Base-by-base conservation (phyloP, 1,140 invertebrate genomes). In the Apocrypta bakeri region DNA sequence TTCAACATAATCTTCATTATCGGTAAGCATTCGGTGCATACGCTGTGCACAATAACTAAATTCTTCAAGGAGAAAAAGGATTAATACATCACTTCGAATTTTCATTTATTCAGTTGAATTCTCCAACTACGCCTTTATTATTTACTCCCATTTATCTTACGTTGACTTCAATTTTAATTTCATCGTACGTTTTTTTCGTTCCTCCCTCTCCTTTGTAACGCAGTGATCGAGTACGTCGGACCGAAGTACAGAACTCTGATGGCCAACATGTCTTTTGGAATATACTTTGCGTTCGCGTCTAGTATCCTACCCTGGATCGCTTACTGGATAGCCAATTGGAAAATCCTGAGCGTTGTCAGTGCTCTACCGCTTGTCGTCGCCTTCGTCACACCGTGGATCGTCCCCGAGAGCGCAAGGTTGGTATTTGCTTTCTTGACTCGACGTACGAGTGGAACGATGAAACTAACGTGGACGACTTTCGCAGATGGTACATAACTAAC, bases 1-100 rank as follows among this genome's bases (percentile, higher is more conserved):
- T 97, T 97, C 89, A 97, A 97, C 66, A 97, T 97, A 94, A 97
- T 97, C 94, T 97, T 97, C 87, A 97, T 98, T 85, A 93, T 98
- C 82, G 96, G 96, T 97, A 92, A 75, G 73, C 17, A 7, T 7
- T 56, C 48, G 48, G 17, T n/a, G n/a, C n/a, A n/a, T n/a, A n/a
- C n/a, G n/a, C n/a, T n/a, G n/a, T n/a, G n/a, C n/a, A n/a, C n/a
- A n/a, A n/a, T 37, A 37, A 37, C 9, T 37, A 37, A 37, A 37
- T 37, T 37, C 9, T 9, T 37, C 33, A 37, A 4, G 33, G 2
- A 4, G 33, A 2, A 37, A 37, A 37, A 37, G 3, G 33, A 37
- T 37, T 37, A n/a, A n/a, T n/a, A 37, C 33, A 9, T 37, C 33
- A n/a, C 33, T 4, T 37, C 2, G 9, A 37, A 37, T 37, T 37